Base-by-base conservation (phyloP, 2,113 vertebrate genomes). In the Puma concolor region DNA sequence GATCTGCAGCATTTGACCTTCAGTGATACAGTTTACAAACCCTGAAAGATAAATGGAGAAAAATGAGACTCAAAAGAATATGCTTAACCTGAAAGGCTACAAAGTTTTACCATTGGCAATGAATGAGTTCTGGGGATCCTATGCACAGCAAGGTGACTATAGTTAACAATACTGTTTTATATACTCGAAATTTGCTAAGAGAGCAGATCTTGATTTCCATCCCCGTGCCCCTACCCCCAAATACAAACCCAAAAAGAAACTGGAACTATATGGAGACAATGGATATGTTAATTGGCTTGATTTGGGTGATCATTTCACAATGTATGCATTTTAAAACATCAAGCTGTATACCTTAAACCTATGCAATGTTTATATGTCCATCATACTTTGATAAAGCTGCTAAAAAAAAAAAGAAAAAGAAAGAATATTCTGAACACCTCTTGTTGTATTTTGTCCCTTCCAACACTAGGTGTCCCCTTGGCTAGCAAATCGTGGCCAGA, bases 401-500 rank as follows among this genome's bases (percentile, higher is more conserved):
- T 67, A 0, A 10, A 38, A 63, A 41, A 52, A 71, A 36, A 71
- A 71, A 41, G 38, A 31, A 69, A 71, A 69, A 71, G 36, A 88
- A 41, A 44, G 63, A 83, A 36, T 33, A 2, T 33, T n/a, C 27
- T 60, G 2, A 31, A 50, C n/a, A 3, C 21, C 13, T 87, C 9
- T 31, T 36, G 41, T 29, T 57, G 77, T 82, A 52, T 2, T 87
- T 97, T 21, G 36, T 41, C 7, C 4, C 16, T 44, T 48, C 44
- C 16, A 52, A 27, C 91, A 41, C 93, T 84, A 98, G 97, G 89
- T 71, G 96, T 91, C 91, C 15, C 72, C 54, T 91, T 41, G n/a
- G 41, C n/a, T 33, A 85, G 82, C 63, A 74, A 60, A 48, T 12
- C 38, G 38, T 41, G 7, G 1, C 10, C 5, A n/a, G 36, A 66